phyloP scores from a whole-genome alignment of 2,888 invertebrate genomes.

The Andrena trimmerana region DNA sequence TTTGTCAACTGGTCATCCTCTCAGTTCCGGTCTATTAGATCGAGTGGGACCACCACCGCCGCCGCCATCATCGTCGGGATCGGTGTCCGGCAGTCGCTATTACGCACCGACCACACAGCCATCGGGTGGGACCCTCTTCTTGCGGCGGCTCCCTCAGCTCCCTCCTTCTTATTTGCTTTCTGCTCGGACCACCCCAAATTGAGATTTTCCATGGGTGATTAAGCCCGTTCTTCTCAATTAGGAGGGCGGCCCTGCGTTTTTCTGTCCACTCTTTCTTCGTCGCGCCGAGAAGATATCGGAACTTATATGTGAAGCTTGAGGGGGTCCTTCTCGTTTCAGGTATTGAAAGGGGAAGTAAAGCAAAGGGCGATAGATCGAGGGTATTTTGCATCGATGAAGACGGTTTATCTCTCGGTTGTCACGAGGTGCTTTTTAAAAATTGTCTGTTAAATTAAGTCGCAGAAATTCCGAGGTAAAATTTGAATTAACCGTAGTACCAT shows the following conservation, averaged over 20 bases:
- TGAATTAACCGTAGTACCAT: too few species aligned
- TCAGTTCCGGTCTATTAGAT: constrained; percentile 84
- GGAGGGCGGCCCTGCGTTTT: constrained; percentile 64
- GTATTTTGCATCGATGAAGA: too few species aligned
- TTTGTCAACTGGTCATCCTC: constrained; percentile 79
- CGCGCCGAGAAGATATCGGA: neutral
- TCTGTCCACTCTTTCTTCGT: constrained; percentile 37
- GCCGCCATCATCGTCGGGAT: constrained; percentile 59
- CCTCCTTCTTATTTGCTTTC: constrained; percentile 84
- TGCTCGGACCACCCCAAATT: constrained; percentile 81
- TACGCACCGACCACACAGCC: constrained; percentile 40
- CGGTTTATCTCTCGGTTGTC: too few species aligned
- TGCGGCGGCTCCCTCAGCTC: constrained; percentile 51
- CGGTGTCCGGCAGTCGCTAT: constrained; percentile 22
- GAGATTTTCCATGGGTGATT: constrained; percentile 84
- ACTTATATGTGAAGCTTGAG: neutral
- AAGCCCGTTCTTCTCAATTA: constrained; percentile 82
- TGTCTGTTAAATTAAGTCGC: too few species aligned
- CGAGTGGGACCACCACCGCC: constrained; percentile 77
- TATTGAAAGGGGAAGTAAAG: neutral
- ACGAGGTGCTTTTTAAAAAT: too few species aligned
- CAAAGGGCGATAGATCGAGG: neutral
- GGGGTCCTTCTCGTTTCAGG: neutral
- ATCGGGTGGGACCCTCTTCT: constrained; percentile 53
- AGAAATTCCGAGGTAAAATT: too few species aligned